A percentile compares a stretch with the other conserved stretches of the same genome.
phyloP scores from a whole-genome alignment of 2,113 vertebrate species.

The Mobula hypostoma region DNA sequence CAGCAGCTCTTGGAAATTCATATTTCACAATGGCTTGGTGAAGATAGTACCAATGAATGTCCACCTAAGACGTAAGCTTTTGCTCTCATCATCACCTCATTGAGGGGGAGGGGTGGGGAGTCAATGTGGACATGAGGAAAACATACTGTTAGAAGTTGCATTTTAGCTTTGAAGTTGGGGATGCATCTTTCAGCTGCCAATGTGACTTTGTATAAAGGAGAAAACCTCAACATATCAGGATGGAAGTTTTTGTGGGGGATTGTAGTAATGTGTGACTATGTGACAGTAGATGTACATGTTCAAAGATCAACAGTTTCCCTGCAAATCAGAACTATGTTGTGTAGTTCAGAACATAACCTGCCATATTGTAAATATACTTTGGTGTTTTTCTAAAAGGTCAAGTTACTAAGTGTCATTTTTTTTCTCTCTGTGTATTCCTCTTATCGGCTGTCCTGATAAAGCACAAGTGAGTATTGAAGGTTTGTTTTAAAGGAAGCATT shows the following conservation, averaged over 20 bases:
- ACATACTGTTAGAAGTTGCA: not conserved
- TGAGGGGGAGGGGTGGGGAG: too few relatives aligned
- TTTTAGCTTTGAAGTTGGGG: not conserved
- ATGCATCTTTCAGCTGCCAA: not conserved
- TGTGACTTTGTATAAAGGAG: not conserved
- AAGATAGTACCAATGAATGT: not conserved
- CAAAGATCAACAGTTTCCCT: not conserved
- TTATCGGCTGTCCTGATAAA: not conserved
- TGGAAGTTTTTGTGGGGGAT: not conserved
- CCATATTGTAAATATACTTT: not conserved
- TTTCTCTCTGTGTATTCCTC: not conserved
- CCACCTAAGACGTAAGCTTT: not conserved
- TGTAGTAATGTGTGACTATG: not conserved
- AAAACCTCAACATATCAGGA: not conserved
- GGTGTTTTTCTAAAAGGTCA: not conserved
- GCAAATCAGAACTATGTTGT: not conserved
- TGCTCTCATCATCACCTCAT: too few relatives aligned
- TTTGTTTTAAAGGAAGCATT: not conserved
- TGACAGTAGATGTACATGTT: not conserved
- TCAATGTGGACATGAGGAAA: not conserved
- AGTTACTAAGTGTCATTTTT: not conserved
- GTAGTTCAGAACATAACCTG: not conserved
- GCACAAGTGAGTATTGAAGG: not conserved
- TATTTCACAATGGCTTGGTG: not conserved
- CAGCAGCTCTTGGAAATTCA: not conserved